A percentile compares a stretch with the other conserved stretches of the same genome.
Conservation (phyloP, 92 coral and sea anemone species). For the Scolanthus callimorphus region DNA sequence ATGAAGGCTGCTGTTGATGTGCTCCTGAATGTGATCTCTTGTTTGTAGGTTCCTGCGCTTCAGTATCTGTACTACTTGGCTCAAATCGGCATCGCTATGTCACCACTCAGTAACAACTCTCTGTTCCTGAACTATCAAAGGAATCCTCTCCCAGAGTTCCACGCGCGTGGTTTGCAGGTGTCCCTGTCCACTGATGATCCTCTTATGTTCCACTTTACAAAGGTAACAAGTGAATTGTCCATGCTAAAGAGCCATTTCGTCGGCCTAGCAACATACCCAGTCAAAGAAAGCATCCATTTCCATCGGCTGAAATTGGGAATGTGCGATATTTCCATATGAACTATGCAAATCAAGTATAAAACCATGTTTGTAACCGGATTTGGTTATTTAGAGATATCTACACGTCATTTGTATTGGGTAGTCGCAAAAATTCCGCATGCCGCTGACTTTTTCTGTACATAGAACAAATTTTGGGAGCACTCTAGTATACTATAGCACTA, state of each 20-base stretch:
- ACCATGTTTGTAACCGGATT: no score
- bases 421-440: no score
- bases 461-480: no score
- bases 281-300: no score
- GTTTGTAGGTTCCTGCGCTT: constrained; percentile 84
- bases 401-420: no score
- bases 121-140: constrained; percentile 96
- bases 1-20: not conserved
- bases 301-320: no score
- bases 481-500: no score
- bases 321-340: no score
- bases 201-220: constrained; percentile 94
- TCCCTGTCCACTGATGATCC: constrained; percentile 98
- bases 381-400: no score
- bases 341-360: no score
- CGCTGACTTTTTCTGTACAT: no score
- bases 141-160: constrained; percentile 90
- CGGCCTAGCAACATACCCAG: not conserved
- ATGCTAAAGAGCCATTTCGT: not conserved
- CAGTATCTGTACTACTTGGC: constrained; percentile 97
- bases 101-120: constrained; percentile 98
- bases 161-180: constrained; percentile 79
- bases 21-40: not conserved
- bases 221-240: constrained; percentile 68
- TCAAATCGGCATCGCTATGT: constrained; percentile 98